phyloP scores from a whole-genome alignment of 1,140 invertebrate species.

The Penaeus vannamei region DNA sequence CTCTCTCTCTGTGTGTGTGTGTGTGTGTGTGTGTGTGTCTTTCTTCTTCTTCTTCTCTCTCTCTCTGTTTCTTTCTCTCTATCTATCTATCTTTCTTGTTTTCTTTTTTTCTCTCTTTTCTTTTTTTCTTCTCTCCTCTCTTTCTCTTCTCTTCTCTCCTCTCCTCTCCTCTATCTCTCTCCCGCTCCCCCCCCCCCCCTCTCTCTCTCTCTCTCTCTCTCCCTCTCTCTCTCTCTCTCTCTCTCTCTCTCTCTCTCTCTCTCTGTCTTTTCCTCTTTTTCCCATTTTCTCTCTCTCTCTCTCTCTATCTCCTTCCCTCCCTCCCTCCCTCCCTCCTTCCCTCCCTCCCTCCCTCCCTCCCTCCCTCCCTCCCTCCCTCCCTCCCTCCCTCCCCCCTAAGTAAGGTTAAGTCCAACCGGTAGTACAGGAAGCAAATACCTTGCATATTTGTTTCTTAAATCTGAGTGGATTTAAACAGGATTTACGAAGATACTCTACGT shows the following conservation, averaged over 20 bases:
- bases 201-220: slow-evolving; percentile 7
- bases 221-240: background rate
- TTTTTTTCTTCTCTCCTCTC: slow-evolving; percentile 1
- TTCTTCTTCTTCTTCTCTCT: background rate
- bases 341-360: background rate
- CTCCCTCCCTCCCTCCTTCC: background rate
- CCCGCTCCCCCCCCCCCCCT: background rate
- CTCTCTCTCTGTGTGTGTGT: too few relatives aligned
- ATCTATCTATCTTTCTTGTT: too few relatives aligned
- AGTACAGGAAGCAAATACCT: too few relatives aligned
- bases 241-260: slow-evolving; percentile 30
- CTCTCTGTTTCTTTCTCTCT: background rate
- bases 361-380: background rate
- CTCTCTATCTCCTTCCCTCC: background rate
- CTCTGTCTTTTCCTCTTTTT: background rate
- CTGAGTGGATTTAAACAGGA: too few relatives aligned
- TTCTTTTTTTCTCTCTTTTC: too few relatives aligned
- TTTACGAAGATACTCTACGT: too few relatives aligned
- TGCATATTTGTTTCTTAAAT: too few relatives aligned
- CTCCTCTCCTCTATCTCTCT: background rate
- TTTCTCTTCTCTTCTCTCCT: background rate
- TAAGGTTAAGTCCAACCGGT: too few relatives aligned
- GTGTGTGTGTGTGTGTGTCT: too few relatives aligned
- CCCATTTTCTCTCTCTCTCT: slow-evolving; percentile 4
- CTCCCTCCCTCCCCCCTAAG: background rate